Evolutionary conservation across 2,888 invertebrate species (phyloP).

Genomic region (Nomada lathburiana): DNA sequence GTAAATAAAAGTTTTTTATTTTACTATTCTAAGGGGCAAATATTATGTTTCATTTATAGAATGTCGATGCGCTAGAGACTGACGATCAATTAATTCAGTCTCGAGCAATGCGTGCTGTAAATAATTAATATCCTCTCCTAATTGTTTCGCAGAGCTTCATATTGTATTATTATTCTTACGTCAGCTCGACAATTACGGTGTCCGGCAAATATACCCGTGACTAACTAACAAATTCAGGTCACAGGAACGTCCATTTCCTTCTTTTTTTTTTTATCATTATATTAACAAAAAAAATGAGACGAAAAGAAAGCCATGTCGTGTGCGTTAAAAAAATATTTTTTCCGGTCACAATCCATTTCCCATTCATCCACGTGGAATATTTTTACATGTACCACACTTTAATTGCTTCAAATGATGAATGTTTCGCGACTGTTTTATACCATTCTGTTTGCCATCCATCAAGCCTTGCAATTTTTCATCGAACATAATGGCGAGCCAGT

Average conservation of each 20-base stretch:
- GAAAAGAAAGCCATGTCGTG: not conserved
- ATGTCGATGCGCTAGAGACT: not conserved
- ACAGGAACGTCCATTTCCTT: not conserved
- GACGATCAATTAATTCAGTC: not conserved
- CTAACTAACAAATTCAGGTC: slow-evolving; percentile 13
- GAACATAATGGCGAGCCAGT: not conserved
- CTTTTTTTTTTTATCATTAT: not conserved
- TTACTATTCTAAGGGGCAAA: too few relatives aligned
- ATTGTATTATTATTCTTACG: not conserved
- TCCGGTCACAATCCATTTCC: slow-evolving; percentile 18
- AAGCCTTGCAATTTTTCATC: not conserved
- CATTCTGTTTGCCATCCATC: not conserved
- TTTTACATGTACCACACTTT: not conserved
- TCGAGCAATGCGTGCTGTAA: not conserved
- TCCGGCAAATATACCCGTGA: not conserved
- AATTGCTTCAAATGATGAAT: slow-evolving; percentile 13
- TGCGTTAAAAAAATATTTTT: not conserved
- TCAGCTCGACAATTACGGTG: not conserved
- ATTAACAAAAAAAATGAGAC: not conserved
- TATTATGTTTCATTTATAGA: too few relatives aligned
- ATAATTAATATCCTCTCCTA: slow-evolving; percentile 6
- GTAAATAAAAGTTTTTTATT: too few relatives aligned
- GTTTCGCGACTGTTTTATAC: not conserved
- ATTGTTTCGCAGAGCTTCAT: not conserved
- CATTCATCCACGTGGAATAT: not conserved